phyloP scores from a whole-genome alignment of 2,113 vertebrate genomes.

The Pleuronectes platessa region DNA sequence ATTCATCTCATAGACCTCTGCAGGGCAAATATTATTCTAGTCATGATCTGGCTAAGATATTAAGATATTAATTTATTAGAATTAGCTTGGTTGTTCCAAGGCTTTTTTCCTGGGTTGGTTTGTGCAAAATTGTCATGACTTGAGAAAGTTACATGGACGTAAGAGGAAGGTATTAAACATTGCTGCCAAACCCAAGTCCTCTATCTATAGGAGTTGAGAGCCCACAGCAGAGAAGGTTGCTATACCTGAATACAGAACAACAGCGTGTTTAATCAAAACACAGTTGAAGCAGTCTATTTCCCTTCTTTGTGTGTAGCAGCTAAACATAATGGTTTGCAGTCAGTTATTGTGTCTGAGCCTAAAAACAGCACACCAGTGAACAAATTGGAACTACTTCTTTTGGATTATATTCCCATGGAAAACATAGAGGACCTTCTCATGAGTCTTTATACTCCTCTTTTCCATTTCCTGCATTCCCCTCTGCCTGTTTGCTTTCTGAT shows the following conservation, averaged over 20 bases:
- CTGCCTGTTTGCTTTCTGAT: conserved; percentile 14
- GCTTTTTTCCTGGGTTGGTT: conserved; percentile 21
- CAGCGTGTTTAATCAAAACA: conserved; percentile 27
- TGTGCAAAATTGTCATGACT: conserved; percentile 13
- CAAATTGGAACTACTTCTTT: background rate
- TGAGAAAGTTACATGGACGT: conserved; percentile 28
- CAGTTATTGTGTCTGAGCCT: background rate
- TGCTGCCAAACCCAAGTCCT: conserved; percentile 47
- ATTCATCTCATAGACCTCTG: background rate
- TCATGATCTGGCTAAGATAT: conserved; percentile 1
- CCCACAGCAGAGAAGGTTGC: conserved; percentile 2
- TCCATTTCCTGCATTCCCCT: conserved; percentile 9
- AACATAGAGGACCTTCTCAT: background rate
- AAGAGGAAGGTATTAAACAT: conserved; percentile 13
- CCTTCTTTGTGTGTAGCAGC: background rate
- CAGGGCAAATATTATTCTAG: conserved; percentile 4
- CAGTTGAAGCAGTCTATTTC: conserved; percentile 3
- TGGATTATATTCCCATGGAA: conserved; percentile 20
- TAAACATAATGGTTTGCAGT: background rate
- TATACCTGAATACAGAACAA: conserved; percentile 22
- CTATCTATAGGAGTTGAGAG: conserved; percentile 35
- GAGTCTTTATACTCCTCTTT: conserved; percentile 7
- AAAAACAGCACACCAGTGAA: background rate
- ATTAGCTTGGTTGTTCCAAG: background rate
- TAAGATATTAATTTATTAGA: no score